Evolutionary conservation across 2,113 vertebrate genomes (phyloP), one percentile per base, ranked within the genome.

Genomic region (Garra rufa): DNA sequence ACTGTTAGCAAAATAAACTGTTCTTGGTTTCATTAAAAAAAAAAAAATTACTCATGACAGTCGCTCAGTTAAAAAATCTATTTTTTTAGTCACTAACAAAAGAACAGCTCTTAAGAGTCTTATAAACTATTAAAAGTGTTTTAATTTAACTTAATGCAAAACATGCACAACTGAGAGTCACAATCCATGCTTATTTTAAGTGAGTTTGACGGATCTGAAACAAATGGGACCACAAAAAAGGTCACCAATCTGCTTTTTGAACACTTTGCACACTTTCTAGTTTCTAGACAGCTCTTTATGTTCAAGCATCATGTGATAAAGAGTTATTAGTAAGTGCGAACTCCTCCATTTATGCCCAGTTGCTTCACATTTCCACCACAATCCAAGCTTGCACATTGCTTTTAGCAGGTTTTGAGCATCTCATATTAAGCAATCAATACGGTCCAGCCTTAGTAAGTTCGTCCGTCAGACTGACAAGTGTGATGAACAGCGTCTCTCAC

Each of bases 401-500:
- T 81, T 70, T 46, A 67, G 63, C 81, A 71, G 52, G 63, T 76
- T 63, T 26, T 61, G 48, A 38, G 34, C n/a, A 10, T 34, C 44
- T 73, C 41, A 43, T 75, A 57, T n/a, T 43, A 63, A 41, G 8
- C n/a, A 83, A 52, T 90, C 82, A 81, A 84, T 83, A 65, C 6
- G 24, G 11, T 82, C 86, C 83, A 75, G 77, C 65, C 46, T 78
- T 57, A 3, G 52, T 57, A 1, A n/a, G 19, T n/a, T 57, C 24
- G 26, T 70, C 9, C 46, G 77, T 81, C 77, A 57, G 82, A 83
- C 74, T 81, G 84, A 88, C 61, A 63, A 61, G 73, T 85, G 55
- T 83, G 91, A 92, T 75, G 87, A 88, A 87, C 85, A 76, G 85
- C 6, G 14, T 57, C 87, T 82, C 88, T 90, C 89, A 92, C 92